Evolutionary conservation across 1,140 invertebrate genomes (phyloP).

Genomic region (Eriosoma lanigerum): DNA sequence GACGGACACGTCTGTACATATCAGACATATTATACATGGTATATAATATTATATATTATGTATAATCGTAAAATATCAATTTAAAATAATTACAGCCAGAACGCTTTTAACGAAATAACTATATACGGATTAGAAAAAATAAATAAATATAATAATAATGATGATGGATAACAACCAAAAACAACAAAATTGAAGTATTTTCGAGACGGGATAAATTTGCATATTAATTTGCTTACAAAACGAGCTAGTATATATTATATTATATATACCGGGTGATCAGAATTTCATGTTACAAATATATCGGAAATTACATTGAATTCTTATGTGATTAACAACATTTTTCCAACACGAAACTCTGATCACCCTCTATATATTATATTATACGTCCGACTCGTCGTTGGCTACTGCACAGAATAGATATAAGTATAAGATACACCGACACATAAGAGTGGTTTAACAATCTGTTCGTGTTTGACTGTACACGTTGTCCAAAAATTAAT

Average conservation of each 20-base stretch:
- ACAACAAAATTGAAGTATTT: slow-evolving; percentile 16
- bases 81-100: slow-evolving; percentile 47
- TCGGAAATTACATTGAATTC: no score
- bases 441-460: not conserved
- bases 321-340: no score
- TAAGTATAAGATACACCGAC: not conserved
- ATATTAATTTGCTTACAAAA: slow-evolving; percentile 28
- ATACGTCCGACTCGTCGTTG: not conserved
- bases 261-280: no score
- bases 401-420: not conserved
- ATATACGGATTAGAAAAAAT: not conserved
- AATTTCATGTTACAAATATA: no score
- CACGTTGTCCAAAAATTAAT: no score
- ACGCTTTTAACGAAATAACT: slow-evolving; percentile 43
- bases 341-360: no score
- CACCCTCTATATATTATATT: no score
- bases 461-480: not conserved
- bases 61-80: slow-evolving; percentile 46
- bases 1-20: not conserved
- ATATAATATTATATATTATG: not conserved
- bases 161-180: slow-evolving; percentile 7
- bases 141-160: not conserved
- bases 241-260: not conserved
- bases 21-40: no score
- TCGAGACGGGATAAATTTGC: slow-evolving; percentile 22